Conservation (phyloP, 2,113 vertebrate species). For the Nipponia nippon region DNA sequence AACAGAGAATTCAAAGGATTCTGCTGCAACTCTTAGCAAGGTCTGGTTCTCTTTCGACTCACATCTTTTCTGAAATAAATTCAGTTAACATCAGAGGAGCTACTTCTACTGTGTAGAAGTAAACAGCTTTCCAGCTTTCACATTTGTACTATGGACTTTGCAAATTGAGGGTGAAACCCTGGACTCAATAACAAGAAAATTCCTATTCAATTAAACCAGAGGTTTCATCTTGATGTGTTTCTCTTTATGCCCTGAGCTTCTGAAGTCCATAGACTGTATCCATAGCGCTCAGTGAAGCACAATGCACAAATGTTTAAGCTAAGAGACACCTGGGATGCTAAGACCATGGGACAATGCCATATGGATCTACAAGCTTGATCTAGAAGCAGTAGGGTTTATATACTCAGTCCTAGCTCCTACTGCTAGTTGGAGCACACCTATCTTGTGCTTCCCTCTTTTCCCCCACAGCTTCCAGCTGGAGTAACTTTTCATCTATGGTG, state of each 20-base stretch:
- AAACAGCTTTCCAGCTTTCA: neutral
- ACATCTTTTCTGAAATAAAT: neutral
- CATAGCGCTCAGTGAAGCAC: neutral
- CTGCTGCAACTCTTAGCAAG: neutral
- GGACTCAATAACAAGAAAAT: neutral
- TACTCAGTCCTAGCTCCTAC: neutral
- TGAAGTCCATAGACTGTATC: neutral
- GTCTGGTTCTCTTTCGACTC: neutral
- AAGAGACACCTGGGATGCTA: neutral
- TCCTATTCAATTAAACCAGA: neutral
- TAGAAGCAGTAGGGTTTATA: neutral
- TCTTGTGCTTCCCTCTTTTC: neutral
- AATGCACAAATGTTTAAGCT: neutral
- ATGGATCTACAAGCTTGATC: neutral
- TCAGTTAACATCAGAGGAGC: neutral
- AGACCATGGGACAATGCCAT: neutral
- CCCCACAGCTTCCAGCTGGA: neutral
- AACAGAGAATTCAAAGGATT: neutral
- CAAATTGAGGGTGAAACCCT: neutral
- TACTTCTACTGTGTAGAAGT: neutral
- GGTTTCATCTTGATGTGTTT: neutral
- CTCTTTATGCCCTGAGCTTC: neutral
- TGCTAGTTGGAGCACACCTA: neutral
- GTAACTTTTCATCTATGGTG: neutral
- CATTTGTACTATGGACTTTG: neutral